phyloP scores from a whole-genome alignment of 2,797 vertebrate genomes.

The Enteromius mattozi region DNA sequence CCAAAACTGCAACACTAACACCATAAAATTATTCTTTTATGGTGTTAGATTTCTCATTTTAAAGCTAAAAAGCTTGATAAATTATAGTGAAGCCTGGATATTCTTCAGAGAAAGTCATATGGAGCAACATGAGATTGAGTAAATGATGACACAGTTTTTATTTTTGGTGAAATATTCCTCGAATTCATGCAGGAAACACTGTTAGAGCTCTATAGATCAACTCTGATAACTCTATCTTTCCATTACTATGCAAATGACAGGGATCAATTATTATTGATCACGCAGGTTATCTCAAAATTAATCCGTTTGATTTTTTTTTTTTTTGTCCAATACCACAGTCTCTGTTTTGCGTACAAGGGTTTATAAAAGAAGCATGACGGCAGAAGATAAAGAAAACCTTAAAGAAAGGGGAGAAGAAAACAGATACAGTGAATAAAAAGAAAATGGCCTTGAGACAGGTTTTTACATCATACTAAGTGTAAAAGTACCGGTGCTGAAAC shows the following conservation, averaged over 20 bases:
- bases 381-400: not conserved
- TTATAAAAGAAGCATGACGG: not conserved
- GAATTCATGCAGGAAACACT: not conserved
- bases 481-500: conserved; percentile 1
- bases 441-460: not conserved
- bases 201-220: not conserved
- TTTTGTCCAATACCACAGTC: not conserved
- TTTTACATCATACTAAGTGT: not conserved
- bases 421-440: not conserved
- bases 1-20: not conserved
- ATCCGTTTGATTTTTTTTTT: not conserved
- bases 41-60: not conserved
- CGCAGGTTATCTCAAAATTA: conserved; percentile 12
- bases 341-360: not conserved
- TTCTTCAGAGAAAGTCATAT: not conserved
- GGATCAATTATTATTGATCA: conserved; percentile 11
- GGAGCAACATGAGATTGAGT: not conserved
- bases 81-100: not conserved
- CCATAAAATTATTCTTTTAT: not conserved
- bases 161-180: not conserved
- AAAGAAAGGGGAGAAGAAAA: not conserved
- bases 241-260: conserved; percentile 43
- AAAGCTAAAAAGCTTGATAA: not conserved
- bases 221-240: not conserved
- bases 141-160: not conserved